phyloP scores from a whole-genome alignment of 2,113 vertebrate species.

The Narcine bancroftii region DNA sequence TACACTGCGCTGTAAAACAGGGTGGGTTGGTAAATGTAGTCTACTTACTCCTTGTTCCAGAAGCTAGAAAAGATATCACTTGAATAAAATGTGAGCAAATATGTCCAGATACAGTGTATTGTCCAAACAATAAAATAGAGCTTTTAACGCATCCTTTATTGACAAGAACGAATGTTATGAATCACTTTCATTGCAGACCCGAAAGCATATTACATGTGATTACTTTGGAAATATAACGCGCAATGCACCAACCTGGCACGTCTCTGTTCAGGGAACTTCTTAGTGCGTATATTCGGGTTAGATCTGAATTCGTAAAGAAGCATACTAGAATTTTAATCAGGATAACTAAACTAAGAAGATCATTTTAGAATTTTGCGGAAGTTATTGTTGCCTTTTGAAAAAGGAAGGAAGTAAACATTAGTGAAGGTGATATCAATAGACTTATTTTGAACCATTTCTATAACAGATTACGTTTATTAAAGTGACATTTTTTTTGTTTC shows the following conservation, averaged over 20 bases:
- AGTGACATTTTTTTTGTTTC: not conserved
- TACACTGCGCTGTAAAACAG: not conserved
- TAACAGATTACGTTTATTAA: not conserved
- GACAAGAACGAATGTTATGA: slow-evolving; percentile 25
- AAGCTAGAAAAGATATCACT: not conserved
- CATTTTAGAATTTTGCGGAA: not conserved
- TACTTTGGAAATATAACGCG: not conserved
- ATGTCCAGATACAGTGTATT: not conserved
- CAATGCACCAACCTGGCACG: slow-evolving; percentile 17
- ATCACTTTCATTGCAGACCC: not conserved
- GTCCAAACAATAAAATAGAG: slow-evolving; percentile 4
- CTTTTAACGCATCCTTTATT: not conserved
- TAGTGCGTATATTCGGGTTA: not conserved
- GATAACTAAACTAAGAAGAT: not conserved
- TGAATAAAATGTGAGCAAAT: not conserved
- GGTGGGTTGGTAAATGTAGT: not conserved
- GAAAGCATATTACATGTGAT: not conserved
- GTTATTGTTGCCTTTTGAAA: not conserved
- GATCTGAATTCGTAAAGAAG: not conserved
- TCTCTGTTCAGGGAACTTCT: not conserved
- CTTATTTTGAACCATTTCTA: not conserved
- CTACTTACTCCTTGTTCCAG: not conserved
- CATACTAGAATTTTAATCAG: not conserved
- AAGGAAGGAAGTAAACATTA: not conserved
- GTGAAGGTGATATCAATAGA: not conserved